Conservation (phyloP, 1,140 invertebrate species). For the Halotydeus destructor region DNA sequence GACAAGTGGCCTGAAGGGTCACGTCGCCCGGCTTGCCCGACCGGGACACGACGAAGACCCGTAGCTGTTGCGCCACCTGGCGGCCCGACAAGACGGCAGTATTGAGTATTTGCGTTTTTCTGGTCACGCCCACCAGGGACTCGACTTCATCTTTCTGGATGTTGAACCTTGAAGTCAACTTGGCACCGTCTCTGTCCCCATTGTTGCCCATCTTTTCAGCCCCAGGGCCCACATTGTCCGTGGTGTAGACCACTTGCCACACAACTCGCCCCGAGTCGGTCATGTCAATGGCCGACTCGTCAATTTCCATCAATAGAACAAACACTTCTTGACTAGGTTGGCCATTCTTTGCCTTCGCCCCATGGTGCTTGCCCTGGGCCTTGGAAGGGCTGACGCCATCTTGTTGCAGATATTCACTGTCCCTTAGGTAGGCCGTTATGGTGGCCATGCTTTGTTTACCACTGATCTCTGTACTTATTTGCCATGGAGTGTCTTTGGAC, state of each 20-base stretch:
- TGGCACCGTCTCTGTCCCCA: slow-evolving; percentile 38
- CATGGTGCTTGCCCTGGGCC: too few species aligned
- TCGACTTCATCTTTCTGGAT: slow-evolving; percentile 86
- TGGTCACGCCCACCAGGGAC: slow-evolving; percentile 76
- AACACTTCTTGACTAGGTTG: slow-evolving; percentile 49
- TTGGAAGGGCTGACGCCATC: background rate
- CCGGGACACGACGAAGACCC: slow-evolving; percentile 81
- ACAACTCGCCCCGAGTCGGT: slow-evolving; percentile 55
- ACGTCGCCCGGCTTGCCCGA: slow-evolving; percentile 82
- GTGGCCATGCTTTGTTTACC: slow-evolving; percentile 58
- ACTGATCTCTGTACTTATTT: slow-evolving; percentile 55
- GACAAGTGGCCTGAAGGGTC: slow-evolving; percentile 80
- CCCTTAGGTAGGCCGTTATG: slow-evolving; percentile 50
- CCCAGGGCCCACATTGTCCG: background rate
- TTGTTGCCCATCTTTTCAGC: slow-evolving; percentile 19
- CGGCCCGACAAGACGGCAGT: slow-evolving; percentile 80
- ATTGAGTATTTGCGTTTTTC: slow-evolving; percentile 62
- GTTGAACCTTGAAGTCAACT: slow-evolving; percentile 55
- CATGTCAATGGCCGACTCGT: slow-evolving; percentile 43
- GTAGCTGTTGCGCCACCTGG: slow-evolving; percentile 81
- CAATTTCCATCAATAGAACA: slow-evolving; percentile 70
- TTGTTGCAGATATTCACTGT: slow-evolving; percentile 7
- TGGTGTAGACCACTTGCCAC: slow-evolving; percentile 48
- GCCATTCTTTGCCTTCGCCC: background rate
- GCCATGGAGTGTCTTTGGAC: slow-evolving; percentile 44